phyloP scores from a whole-genome alignment of 2,113 vertebrate genomes.

The Stigmatopora nigra region DNA sequence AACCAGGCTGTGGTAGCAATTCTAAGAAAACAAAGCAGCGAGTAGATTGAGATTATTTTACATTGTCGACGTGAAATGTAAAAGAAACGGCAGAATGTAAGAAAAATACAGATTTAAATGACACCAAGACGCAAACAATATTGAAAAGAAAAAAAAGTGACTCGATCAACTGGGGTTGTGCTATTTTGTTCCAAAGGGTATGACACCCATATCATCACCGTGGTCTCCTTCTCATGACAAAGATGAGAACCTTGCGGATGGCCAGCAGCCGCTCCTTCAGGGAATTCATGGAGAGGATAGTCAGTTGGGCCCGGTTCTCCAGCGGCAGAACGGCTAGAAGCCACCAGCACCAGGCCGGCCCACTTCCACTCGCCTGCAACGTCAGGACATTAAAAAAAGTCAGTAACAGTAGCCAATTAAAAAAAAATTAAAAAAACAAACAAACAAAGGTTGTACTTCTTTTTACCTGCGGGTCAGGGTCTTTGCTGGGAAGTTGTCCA shows the following conservation, averaged over 20 bases:
- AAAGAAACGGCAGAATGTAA: neutral
- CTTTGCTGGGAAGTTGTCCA: slow-evolving; percentile 82
- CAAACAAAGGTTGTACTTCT: neutral
- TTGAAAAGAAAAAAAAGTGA: slow-evolving; percentile 3
- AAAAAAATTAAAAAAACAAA: neutral
- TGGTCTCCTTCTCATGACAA: slow-evolving; percentile 81
- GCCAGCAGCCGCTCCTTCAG: slow-evolving; percentile 85
- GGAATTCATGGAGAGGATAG: slow-evolving; percentile 81
- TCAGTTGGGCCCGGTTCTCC: slow-evolving; percentile 84
- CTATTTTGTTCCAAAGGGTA: neutral
- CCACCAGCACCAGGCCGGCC: slow-evolving; percentile 93
- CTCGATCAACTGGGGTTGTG: neutral
- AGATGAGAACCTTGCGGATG: slow-evolving; percentile 80
- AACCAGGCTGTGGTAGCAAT: neutral
- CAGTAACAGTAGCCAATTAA: neutral
- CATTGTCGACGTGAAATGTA: neutral
- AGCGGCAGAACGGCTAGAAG: slow-evolving; percentile 82
- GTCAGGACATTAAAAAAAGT: neutral
- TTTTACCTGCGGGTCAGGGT: slow-evolving; percentile 81
- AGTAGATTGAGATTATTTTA: neutral
- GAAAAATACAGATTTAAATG: neutral
- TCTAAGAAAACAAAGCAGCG: neutral
- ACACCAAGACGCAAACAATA: neutral
- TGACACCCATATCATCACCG: slow-evolving; percentile 60
- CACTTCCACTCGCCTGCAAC: slow-evolving; percentile 75